Conservation (phyloP, 2,113 vertebrate genomes). For the Lycocorax pyrrhopterus region DNA sequence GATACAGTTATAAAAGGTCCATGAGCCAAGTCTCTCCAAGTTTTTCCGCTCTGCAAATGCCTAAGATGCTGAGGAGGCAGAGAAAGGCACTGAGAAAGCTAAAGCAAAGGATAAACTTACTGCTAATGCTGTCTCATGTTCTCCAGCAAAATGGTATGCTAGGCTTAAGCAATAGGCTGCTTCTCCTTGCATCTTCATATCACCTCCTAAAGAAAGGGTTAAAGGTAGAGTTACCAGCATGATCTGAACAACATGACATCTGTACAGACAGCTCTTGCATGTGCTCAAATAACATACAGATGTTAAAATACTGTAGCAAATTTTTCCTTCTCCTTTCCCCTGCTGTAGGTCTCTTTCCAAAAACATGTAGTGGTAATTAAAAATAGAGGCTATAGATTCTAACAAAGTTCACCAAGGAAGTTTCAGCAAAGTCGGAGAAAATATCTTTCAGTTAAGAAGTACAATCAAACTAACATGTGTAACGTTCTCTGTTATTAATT, state of each 20-base stretch:
- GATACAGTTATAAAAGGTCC: not conserved
- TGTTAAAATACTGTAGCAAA: not conserved
- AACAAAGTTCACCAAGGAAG: not conserved
- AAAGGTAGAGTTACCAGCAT: not conserved
- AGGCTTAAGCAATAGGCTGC: slow-evolving; percentile 77
- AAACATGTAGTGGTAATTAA: not conserved
- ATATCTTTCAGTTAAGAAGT: not conserved
- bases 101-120: slow-evolving; percentile 65
- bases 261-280: not conserved
- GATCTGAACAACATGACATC: not conserved
- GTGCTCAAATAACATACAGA: not conserved
- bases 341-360: not conserved
- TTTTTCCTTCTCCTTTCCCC: not conserved
- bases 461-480: not conserved
- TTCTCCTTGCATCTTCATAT: slow-evolving; percentile 74
- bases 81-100: not conserved
- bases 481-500: not conserved
- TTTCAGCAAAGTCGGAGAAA: not conserved
- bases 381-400: not conserved
- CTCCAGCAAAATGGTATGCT: slow-evolving; percentile 70
- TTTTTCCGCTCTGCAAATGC: not conserved
- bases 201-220: slow-evolving; percentile 58
- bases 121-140: slow-evolving; percentile 66
- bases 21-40: not conserved
- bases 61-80: not conserved